Evolutionary conservation across 2,888 invertebrate species (phyloP), one percentile per base, ranked within the genome.

Genomic region (Microplitis deprimator): DNA sequence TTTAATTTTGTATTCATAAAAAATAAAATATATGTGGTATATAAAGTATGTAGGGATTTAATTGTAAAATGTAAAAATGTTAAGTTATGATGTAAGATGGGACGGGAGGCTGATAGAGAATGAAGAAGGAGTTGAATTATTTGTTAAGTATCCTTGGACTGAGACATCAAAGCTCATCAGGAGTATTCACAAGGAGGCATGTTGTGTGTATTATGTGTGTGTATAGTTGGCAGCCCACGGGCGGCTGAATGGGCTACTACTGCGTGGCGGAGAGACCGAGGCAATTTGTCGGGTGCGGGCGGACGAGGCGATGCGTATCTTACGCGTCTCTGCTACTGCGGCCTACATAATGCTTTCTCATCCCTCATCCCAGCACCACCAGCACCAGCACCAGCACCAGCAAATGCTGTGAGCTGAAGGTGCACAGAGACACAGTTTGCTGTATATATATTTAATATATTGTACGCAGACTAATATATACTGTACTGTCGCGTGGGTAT

Each of bases 251-350:
- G 67, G 73, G 75, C 75, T n/a, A 67, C 65, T 73, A 73, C 73
- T 29, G 59, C 67, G 20, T 20, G 76, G 41, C 68, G 65, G 77
- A 20, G 73, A 79, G 76, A 79, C 50, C 50, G 79, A 82, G 82
- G 85, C 85, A 86, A 87, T 88, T 88, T 87, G 87, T 87, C 86
- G 84, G 79, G 82, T 81, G 84, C 83, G 83, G 81, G 77, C 77
- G 73, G 79, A 77, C 84, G 84, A 83, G 81, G 83, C 85, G 85
- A 87, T 86, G 84, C 84, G 87, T 87, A 87, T 86, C 86, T 86
- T 83, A 82, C 85, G 85, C 85, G 84, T 83, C 86, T 84, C 83
- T 80, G 82, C 84, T 74, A 77, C 84, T 84, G 83, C 85, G 83
- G 83, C 83, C 84, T 83, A 82, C 85, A 84, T 84, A 84, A 84